Evolutionary conservation across 2,113 vertebrate genomes (phyloP), one percentile per base, ranked within the genome.

Genomic region (Ia io): DNA sequence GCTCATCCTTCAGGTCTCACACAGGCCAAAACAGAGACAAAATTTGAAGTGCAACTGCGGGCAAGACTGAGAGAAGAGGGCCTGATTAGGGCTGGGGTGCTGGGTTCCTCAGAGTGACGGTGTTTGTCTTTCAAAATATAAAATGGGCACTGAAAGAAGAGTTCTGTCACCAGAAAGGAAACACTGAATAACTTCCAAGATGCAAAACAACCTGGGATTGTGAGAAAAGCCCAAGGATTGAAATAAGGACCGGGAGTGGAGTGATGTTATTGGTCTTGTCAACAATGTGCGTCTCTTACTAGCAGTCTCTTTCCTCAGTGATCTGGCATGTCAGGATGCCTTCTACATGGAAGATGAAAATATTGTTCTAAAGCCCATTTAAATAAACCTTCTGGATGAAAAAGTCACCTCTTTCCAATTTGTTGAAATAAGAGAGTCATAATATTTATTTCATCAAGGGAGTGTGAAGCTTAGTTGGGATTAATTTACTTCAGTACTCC

Each of bases 381-480:
- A 95, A 96, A 97, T 94, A 97, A 96, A 96, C 51, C 65, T 89
- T 32, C 78, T 71, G 63, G 93, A 71, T 67, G 88, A 96, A 94
- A 95, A 94, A 84, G 53, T 94, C 37, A 90, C 35, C 82, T 92
- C 71, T 91, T 93, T 91, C 80, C 47, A 87, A 77, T 96, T 84
- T 93, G 88, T 95, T 97, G 90, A 97, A 97, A 95, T 85, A 82
- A 94, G 89, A 95, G 67, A 96, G 92, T 92, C 95, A 96, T 95
- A 95, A 94, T 95, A 95, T 95, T 97, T 97, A 94, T 94, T 94
- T 96, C 84, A 87, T 95, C 79, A 91, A 84, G 92, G 63, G 92
- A 61, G 79, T 80, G 70, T 95, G 80, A 93, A 93, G 74, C 51
- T 96, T 95, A 93, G 78, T 85, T 63, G 90, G 95, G 90, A 95